phyloP scores from a whole-genome alignment of 2,797 vertebrate genomes.

The Eidolon dupreanum region DNA sequence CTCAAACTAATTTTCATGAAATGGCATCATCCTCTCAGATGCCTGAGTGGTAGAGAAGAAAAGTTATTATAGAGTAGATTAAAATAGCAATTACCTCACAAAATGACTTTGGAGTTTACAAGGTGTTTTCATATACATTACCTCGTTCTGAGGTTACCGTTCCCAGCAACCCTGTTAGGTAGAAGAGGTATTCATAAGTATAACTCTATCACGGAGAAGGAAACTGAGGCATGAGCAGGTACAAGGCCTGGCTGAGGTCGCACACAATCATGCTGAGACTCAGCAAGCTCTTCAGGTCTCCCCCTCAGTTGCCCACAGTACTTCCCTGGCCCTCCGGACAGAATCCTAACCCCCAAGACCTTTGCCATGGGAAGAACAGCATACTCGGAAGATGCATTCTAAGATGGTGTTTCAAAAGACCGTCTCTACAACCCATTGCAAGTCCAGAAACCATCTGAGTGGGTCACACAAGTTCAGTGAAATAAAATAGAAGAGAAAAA shows the following conservation, averaged over 20 bases:
- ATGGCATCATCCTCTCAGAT: slow-evolving; percentile 56
- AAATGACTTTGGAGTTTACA: slow-evolving; percentile 41
- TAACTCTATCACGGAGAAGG: not conserved
- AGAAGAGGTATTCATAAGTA: not conserved
- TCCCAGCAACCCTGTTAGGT: not conserved
- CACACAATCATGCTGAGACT: not conserved
- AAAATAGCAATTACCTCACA: slow-evolving; percentile 64
- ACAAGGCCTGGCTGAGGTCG: not conserved
- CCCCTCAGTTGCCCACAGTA: accelerated
- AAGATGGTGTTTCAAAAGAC: not conserved
- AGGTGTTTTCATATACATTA: not conserved
- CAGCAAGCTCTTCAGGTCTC: not conserved
- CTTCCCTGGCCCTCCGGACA: not conserved
- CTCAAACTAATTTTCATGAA: slow-evolving; percentile 74
- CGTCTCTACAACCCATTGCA: not conserved
- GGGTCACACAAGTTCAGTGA: not conserved
- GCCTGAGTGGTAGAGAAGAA: slow-evolving; percentile 60
- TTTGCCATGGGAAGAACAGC: not conserved
- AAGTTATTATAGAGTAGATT: slow-evolving; percentile 66
- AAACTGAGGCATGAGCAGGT: not conserved
- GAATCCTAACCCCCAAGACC: not conserved
- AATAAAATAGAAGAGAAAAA: slow-evolving; percentile 11
- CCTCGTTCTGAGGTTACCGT: not conserved
- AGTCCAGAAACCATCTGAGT: not conserved
- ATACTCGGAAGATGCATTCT: not conserved